Base-by-base conservation (phyloP, 2,888 invertebrate species). In the Idaea straminata region DNA sequence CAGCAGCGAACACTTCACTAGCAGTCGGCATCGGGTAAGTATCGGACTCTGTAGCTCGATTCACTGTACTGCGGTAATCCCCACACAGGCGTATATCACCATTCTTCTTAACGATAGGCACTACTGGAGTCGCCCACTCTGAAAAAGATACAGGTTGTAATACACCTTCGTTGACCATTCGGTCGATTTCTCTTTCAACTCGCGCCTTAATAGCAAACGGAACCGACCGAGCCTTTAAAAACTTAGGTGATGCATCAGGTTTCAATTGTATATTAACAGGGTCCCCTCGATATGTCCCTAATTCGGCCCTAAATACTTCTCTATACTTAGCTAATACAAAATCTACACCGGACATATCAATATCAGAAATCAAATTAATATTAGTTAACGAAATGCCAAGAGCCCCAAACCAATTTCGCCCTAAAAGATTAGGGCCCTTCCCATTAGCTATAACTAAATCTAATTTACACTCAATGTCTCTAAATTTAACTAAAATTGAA, bases 51-150 rank as follows among this genome's bases (percentile, higher is more conserved):
- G 61, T 67, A 7, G 67, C 64, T 2, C 65, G 60, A 65, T 74
- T 76, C 0, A 72, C 75, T 59, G 74, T 75, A 5, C 36, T 16
- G 3, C 66, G 35, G 57, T 69, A 69, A 61, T 69, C 66, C 6
- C 63, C 63, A 64, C 68, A 68, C 4, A 68, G 13, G 1, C 68
- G 36, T 58, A 15, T 61, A 15, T 72, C 70, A 1, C 71, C 73
- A 5, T 62, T 62, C 35, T 64, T 66, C 47, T 78, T 78, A 5
- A 69, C 59, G n/a, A 77, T 72, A 6, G 71, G 68, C 57, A 79
- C 77, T 3, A 79, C 69, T 3, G 79, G 77, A 57, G 76, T 78
- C 15, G 77, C 77, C 78, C 79, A 80, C 35, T 71, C 66, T 7
- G 70, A 71, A 62, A 61, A 65, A 13, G 69, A 16, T 47, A 61